Base-by-base conservation (phyloP, 2,797 vertebrate species). In the Neosilurus hyrtlii region DNA sequence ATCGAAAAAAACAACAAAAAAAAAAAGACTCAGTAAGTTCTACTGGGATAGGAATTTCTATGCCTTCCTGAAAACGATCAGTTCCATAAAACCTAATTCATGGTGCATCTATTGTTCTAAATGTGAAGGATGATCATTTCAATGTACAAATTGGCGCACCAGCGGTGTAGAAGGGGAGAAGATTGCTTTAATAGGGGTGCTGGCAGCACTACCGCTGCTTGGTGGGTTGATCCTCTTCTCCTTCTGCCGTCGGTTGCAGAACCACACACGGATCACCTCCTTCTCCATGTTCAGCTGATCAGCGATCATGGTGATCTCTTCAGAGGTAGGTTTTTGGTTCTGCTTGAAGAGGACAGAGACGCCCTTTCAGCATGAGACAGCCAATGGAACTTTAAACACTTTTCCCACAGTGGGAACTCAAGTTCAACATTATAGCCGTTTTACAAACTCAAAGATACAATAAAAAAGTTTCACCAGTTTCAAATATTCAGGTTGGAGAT, bases 271-370 rank as follows among this genome's bases (percentile, higher is more conserved):
- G 91, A 99, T 99, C 92, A 99, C 98, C 95, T 99, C 98, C 92
- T 99, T 99, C 43, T 79, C 76, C 76, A 79, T 79, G 76, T 79
- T 79, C 91, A 99, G 96, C 94, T 99, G 97, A 92, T 99, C 98
- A 88, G 98, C 97, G 89, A 99, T 99, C 96, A 99, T 96, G 93
- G 96, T 96, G 94, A 99, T 99, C 95, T 99, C 98, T 92, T 99
- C 98, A 95, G 98, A 99, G 97, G 97, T 99, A 98, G 98, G 98
- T 96, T 99, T 99, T 97, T 99, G 98, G 96, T 99, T 99, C 97
- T 99, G 93, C 92, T 93, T 92, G 86, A 95, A 94, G 90, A 91
- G 92, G 89, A 89, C 92, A 90, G 86, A 81, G 87, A 91, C 88
- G 86, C 92, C 91, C 87, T 89, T 90, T 94, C 81, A 94, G 91